These are phyloP conservation scores for Zygogramma bicolorata DNA, from an alignment of 2,888 invertebrate species.

Conservation along the genomic window DNA sequence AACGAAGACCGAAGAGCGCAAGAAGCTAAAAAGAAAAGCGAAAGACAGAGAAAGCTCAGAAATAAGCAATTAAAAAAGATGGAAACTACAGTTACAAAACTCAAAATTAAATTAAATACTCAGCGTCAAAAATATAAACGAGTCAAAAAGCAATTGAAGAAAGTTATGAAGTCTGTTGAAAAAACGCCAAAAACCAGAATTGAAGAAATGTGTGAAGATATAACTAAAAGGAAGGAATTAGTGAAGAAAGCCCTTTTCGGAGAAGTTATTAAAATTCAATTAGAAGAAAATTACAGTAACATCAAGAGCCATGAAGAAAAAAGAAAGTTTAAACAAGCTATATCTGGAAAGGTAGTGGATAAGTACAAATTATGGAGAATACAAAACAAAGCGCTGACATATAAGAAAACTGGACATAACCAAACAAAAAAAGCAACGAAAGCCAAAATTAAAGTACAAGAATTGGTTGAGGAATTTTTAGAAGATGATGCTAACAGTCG, in stretches of 20 bases:
- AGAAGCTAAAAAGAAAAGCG: not conserved
- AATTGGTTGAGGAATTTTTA: not conserved
- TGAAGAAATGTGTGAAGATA: not conserved
- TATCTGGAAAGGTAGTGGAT: not conserved
- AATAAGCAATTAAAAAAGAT: not conserved
- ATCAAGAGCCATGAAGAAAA: not conserved
- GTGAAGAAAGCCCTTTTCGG: not conserved
- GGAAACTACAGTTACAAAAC: not conserved
- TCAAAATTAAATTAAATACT: not conserved
- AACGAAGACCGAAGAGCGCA: not conserved
- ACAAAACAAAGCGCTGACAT: not conserved
- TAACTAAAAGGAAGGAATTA: not conserved
- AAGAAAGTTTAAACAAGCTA: not conserved
- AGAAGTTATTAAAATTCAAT: not conserved
- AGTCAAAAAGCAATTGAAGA: not conserved
- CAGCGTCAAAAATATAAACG: not conserved
- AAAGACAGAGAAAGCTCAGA: not conserved
- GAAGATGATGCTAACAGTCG: not conserved
- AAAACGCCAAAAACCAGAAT: not conserved
- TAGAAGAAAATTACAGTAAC: not conserved
- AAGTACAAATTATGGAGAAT: conserved; percentile 9
- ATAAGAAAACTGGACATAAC: not conserved
- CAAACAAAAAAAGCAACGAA: not conserved
- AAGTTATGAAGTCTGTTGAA: not conserved
- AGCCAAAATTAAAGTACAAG: not conserved